Conservation (phyloP, 1,140 invertebrate species). For the Zaprionus africanus region DNA sequence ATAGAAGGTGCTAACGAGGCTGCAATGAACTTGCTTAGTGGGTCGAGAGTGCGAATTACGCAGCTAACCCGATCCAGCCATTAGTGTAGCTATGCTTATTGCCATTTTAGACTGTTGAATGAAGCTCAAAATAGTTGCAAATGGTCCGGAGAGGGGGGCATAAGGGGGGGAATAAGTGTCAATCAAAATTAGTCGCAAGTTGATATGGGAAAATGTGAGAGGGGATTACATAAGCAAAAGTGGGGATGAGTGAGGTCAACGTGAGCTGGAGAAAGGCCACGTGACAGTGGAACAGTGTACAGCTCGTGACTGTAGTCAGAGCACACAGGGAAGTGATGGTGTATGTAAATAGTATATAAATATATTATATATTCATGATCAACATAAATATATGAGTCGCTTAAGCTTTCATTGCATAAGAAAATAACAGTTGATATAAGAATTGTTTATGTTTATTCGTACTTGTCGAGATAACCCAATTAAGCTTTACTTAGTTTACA, state of each 20-base stretch:
- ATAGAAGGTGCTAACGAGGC: conserved; percentile 69
- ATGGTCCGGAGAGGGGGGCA: background rate
- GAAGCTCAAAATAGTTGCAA: conserved; percentile 3
- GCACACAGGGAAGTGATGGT: background rate
- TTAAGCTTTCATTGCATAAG: too few relatives aligned
- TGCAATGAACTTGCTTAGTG: conserved; percentile 21
- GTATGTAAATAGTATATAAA: background rate
- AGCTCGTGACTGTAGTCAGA: background rate
- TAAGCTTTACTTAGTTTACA: too few relatives aligned
- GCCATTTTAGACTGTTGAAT: conserved; percentile 5
- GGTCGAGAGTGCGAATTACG: conserved; percentile 19
- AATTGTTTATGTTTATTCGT: too few relatives aligned
- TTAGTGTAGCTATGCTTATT: conserved; percentile 16
- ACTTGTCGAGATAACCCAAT: too few relatives aligned
- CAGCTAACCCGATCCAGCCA: conserved; percentile 5
- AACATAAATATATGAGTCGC: background rate
- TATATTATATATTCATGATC: background rate
- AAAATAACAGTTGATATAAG: too few relatives aligned
- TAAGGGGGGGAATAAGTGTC: background rate
- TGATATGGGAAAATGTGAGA: background rate
- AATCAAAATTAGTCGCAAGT: conserved; percentile 13
- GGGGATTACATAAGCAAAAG: background rate
- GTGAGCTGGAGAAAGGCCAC: background rate
- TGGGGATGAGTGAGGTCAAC: background rate
- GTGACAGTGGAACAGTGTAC: background rate